A percentile compares a stretch with the other conserved stretches of the same genome.
Evolutionary conservation across 2,888 invertebrate genomes (phyloP).

Genomic region (Chloromyia formosa): DNA sequence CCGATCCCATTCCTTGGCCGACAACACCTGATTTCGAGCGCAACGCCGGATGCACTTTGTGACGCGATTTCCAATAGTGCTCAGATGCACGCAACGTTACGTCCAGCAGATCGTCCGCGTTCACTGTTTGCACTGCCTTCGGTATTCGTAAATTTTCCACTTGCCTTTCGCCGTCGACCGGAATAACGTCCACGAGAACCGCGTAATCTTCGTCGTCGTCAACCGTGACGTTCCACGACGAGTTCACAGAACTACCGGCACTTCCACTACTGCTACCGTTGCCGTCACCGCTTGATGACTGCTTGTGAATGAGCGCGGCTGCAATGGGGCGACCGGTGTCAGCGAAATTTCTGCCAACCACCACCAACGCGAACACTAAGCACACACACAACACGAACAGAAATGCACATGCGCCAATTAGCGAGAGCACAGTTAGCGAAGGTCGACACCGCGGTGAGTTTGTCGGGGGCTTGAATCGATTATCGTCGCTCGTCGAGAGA

Average conservation of each 20-base stretch:
- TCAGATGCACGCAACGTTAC: slow-evolving; percentile 21
- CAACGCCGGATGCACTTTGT: slow-evolving; percentile 51
- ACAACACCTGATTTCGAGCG: slow-evolving; percentile 45
- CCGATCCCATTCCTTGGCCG: background rate
- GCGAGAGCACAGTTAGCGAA: slow-evolving; percentile 56
- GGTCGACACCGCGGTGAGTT: slow-evolving; percentile 51
- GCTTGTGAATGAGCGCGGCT: background rate
- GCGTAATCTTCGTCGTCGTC: background rate
- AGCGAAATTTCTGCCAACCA: slow-evolving; percentile 57
- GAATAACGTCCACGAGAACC: slow-evolving; percentile 2
- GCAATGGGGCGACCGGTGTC: background rate
- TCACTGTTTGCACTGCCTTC: slow-evolving; percentile 15
- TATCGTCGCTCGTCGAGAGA: slow-evolving; percentile 61
- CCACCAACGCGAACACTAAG: slow-evolving; percentile 60
- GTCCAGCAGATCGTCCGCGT: slow-evolving; percentile 7
- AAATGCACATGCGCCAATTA: slow-evolving; percentile 61
- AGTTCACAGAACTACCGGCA: background rate
- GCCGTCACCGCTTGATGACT: background rate
- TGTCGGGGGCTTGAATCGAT: slow-evolving; percentile 57
- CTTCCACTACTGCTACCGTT: background rate
- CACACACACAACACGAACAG: slow-evolving; percentile 60
- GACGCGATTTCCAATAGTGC: slow-evolving; percentile 18
- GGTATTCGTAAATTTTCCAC: slow-evolving; percentile 13
- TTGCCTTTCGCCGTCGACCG: slow-evolving; percentile 4
- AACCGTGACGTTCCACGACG: background rate